These are phyloP conservation scores for Argynnis bischoffii DNA, from an alignment of 2,888 invertebrate genomes.

Conservation along the genomic window DNA sequence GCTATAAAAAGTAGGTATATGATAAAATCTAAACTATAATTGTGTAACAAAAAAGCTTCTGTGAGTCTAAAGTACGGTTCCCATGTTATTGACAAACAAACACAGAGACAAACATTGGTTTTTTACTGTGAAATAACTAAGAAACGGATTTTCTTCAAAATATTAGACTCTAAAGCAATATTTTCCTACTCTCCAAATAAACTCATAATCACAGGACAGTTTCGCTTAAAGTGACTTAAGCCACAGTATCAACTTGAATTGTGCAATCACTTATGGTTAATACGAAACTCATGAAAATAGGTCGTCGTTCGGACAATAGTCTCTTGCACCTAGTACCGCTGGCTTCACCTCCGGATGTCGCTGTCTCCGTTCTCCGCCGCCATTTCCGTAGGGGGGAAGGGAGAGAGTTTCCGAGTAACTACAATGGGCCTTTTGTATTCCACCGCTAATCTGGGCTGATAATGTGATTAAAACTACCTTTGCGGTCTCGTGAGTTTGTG, in stretches of 20 bases:
- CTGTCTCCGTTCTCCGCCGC: constrained; percentile 77
- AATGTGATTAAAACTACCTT: constrained; percentile 62
- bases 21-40: no score
- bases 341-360: constrained; percentile 71
- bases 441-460: constrained; percentile 72
- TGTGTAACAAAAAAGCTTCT: no score
- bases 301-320: constrained; percentile 53
- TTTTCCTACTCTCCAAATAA: no score
- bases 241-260: not conserved
- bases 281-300: constrained; percentile 41
- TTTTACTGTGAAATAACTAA: not conserved
- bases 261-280: constrained; percentile 17
- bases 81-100: no score
- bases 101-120: no score
- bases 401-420: constrained; percentile 54
- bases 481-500: constrained; percentile 27
- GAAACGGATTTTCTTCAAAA: not conserved
- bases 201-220: not conserved
- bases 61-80: no score
- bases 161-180: not conserved
- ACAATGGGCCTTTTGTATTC: constrained; percentile 74
- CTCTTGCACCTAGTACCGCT: constrained; percentile 49
- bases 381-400: constrained; percentile 58
- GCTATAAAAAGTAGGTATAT: no score
- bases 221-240: not conserved